Percentiles rank a stretch among this genome's conserved stretches.
Conservation (phyloP, 2,797 vertebrate genomes). For the Babyrousa celebensis region DNA sequence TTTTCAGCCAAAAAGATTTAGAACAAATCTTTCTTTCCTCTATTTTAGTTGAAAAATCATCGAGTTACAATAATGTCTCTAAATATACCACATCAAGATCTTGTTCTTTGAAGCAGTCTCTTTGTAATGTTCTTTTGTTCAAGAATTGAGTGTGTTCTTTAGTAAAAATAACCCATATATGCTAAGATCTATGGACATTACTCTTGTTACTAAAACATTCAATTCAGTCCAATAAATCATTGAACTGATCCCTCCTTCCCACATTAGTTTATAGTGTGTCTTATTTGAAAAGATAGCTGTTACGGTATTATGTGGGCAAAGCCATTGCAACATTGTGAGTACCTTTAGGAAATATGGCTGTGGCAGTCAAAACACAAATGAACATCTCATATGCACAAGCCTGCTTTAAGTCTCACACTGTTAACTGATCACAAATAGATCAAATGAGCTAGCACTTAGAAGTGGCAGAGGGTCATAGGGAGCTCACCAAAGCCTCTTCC, state of each 20-base stretch:
- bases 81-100: not conserved
- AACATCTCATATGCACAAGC: not conserved
- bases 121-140: conserved; percentile 36
- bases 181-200: not conserved
- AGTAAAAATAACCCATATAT: not conserved
- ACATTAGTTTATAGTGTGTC: not conserved
- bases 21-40: conserved; percentile 20
- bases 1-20: conserved; percentile 44
- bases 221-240: not conserved
- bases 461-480: not conserved
- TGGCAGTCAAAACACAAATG: not conserved
- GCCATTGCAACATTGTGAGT: not conserved
- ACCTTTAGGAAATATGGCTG: not conserved
- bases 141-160: not conserved
- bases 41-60: conserved; percentile 67
- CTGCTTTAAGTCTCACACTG: not conserved
- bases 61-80: not conserved
- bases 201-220: conserved; percentile 35
- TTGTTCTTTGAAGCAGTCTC: conserved; percentile 41
- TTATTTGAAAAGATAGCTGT: not conserved
- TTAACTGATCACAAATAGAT: not conserved
- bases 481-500: not conserved
- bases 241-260: not conserved
- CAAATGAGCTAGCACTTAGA: not conserved
- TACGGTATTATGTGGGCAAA: not conserved